Percentiles rank a stretch among this genome's conserved stretches.
Evolutionary conservation across 1,140 invertebrate species (phyloP).

Genomic region (Philopotamus ludificatus): DNA sequence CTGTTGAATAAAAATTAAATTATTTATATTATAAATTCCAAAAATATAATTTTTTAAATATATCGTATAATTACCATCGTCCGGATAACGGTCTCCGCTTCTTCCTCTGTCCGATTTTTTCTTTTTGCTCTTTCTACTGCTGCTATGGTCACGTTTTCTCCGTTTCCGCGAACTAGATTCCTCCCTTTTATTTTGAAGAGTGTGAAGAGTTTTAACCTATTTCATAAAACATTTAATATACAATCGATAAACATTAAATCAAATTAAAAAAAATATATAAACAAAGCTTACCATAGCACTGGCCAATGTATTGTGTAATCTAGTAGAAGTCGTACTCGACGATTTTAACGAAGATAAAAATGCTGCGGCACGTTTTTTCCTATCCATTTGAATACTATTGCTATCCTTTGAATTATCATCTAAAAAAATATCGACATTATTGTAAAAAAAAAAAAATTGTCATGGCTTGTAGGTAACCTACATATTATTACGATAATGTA

Average conservation of each 20-base stretch:
- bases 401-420: slow-evolving; percentile 22
- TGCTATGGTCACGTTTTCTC: slow-evolving; percentile 35
- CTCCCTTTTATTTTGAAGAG: slow-evolving; percentile 47
- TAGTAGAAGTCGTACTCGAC: slow-evolving; percentile 46
- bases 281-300: slow-evolving; percentile 47
- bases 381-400: slow-evolving; percentile 45
- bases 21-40: neutral
- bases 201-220: slow-evolving; percentile 51
- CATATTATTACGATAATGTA: too few species aligned
- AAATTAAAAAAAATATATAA: neutral
- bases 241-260: neutral
- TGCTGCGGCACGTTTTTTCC: slow-evolving; percentile 48
- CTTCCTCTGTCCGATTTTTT: slow-evolving; percentile 26
- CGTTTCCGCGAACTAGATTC: slow-evolving; percentile 47
- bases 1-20: slow-evolving; percentile 1
- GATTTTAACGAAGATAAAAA: slow-evolving; percentile 49
- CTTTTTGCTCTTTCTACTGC: slow-evolving; percentile 19
- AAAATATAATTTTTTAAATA: neutral
- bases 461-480: neutral
- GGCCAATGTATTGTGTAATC: slow-evolving; percentile 47
- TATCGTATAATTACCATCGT: slow-evolving; percentile 6
- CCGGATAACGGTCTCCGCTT: slow-evolving; percentile 16
- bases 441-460: neutral
- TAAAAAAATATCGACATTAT: neutral
- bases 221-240: slow-evolving; percentile 1